Conservation (phyloP, 2,113 vertebrate species). For the Leptodactylus fuscus region DNA sequence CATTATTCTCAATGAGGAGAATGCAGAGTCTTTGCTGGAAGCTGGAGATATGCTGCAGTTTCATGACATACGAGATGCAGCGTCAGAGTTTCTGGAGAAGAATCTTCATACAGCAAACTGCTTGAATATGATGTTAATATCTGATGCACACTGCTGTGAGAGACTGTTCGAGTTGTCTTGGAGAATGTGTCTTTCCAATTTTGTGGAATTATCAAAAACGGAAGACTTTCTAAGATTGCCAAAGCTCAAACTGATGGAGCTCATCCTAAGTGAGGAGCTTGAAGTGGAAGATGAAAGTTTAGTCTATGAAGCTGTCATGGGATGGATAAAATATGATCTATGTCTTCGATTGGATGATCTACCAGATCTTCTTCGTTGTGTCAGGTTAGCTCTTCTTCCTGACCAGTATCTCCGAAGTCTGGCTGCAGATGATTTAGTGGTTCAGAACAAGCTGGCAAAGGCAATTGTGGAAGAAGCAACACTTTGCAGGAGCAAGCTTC, state of each 20-base stretch:
- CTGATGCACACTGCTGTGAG: slow-evolving; percentile 81
- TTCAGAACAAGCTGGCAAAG: slow-evolving; percentile 78
- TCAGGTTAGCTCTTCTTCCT: slow-evolving; percentile 79
- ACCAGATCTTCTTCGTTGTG: slow-evolving; percentile 78
- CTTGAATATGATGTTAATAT: slow-evolving; percentile 85
- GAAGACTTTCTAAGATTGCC: slow-evolving; percentile 83
- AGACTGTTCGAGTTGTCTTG: slow-evolving; percentile 81
- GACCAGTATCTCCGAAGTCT: slow-evolving; percentile 80
- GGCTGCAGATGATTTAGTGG: slow-evolving; percentile 78
- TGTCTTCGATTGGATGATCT: slow-evolving; percentile 72
- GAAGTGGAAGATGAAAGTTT: slow-evolving; percentile 84
- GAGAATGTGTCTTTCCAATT: slow-evolving; percentile 82
- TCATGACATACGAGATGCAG: slow-evolving; percentile 82
- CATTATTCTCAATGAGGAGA: slow-evolving; percentile 83
- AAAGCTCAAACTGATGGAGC: slow-evolving; percentile 79
- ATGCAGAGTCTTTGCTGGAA: slow-evolving; percentile 82
- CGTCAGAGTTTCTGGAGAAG: slow-evolving; percentile 82
- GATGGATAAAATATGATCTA: slow-evolving; percentile 82
- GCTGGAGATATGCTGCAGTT: slow-evolving; percentile 87
- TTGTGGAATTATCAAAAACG: slow-evolving; percentile 75
- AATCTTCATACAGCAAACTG: slow-evolving; percentile 84
- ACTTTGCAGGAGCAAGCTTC: slow-evolving; percentile 82
- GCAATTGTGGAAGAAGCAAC: slow-evolving; percentile 83
- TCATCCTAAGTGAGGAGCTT: slow-evolving; percentile 83
- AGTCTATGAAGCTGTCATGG: slow-evolving; percentile 82